Base-by-base conservation (phyloP, 1,140 invertebrate species). In the Dendroctonus ponderosae region DNA sequence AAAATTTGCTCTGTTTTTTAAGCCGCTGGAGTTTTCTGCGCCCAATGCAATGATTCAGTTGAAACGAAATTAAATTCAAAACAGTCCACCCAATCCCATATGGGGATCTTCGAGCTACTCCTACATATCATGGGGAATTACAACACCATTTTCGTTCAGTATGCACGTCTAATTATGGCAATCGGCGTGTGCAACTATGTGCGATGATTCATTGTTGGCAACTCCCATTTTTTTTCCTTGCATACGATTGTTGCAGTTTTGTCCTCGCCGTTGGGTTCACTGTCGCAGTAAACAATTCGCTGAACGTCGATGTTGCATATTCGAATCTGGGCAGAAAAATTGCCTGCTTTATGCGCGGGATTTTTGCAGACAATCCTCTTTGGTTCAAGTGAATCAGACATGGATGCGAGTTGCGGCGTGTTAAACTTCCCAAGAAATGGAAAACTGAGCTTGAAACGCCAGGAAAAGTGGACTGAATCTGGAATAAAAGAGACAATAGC, bases 241-340 rank as follows among this genome's bases (percentile, higher is more conserved):
- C 53, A 40, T 11, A 2, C 49, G 14, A 51, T 51, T 11, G 49
- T 15, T 15, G 14, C 14, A 12, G 38, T 11, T 41, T n/a, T 52
- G 50, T 52, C 50, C 50, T 11, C 41, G 26, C 9, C 39, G 11
- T 56, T 40, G 11, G 53, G 53, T 56, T 56, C 9, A 56, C 53
- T n/a, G 37, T 58, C 44, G 46, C 56, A 58, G 56, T 58, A 58
- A 58, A 58, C 56, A 58, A 58, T 58, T 58, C 56, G 11, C n/a
- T 26, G 56, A 58, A 44, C 40, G 15, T 58, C 46, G 43, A 26
- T 52, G 3, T 26, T 52, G 11, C 46, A 48, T 11, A 48, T 48
- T 5, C 46, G 46, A 11, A 11, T 11, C 46, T 48, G 46, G 14
- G 26, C 26, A 26, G 26, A 3, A 26, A 26, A 26, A 26, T 26